phyloP scores from a whole-genome alignment of 2,888 invertebrate genomes.

The Andrena bucephala region DNA sequence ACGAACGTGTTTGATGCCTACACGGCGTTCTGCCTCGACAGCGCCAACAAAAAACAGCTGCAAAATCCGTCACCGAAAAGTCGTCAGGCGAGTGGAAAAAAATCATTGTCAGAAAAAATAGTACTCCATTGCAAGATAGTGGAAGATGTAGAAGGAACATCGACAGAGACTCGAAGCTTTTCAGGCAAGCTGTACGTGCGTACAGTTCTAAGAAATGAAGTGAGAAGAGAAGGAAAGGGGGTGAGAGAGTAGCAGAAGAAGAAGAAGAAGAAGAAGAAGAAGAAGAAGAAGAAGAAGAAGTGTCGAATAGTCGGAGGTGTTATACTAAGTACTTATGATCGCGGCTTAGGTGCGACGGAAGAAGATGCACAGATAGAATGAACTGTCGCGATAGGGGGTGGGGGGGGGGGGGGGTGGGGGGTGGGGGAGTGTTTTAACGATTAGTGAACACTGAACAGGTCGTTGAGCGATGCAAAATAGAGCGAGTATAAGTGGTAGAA shows the following conservation, averaged over 20 bases:
- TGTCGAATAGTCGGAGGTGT: slow-evolving; percentile 5
- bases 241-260: background rate
- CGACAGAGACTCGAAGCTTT: slow-evolving; percentile 33
- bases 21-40: background rate
- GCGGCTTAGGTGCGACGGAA: slow-evolving; percentile 21
- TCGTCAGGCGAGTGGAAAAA: slow-evolving; percentile 7
- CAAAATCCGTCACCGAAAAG: slow-evolving; percentile 33
- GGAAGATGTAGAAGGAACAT: slow-evolving; percentile 31
- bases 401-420: no score
- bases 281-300: background rate
- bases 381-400: no score
- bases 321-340: slow-evolving; percentile 4
- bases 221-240: slow-evolving; percentile 8
- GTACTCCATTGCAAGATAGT: slow-evolving; percentile 15
- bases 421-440: no score
- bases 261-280: background rate
- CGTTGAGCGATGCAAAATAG: slow-evolving; percentile 7
- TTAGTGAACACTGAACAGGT: slow-evolving; percentile 4
- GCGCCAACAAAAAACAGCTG: background rate
- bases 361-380: slow-evolving; percentile 15
- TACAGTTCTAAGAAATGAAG: slow-evolving; percentile 8
- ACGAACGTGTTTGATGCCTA: slow-evolving; percentile 24
- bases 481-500: slow-evolving; percentile 19
- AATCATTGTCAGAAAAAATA: slow-evolving; percentile 25
- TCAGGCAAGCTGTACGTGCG: slow-evolving; percentile 1